Evolutionary conservation across 2,113 vertebrate species (phyloP).

Genomic region (Turdus rufiventris): DNA sequence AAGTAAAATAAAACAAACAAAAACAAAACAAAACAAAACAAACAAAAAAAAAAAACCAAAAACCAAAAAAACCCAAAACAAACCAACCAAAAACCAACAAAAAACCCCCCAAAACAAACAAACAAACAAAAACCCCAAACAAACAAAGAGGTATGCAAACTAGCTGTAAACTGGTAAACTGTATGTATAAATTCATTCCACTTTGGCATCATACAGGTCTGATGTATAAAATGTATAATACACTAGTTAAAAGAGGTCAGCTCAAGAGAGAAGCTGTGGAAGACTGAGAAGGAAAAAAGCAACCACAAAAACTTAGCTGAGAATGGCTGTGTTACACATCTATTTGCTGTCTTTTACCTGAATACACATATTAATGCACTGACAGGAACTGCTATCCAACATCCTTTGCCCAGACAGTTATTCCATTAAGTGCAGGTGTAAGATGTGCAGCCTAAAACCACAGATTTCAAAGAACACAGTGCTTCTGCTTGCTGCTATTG

Average conservation of each 20-base stretch:
- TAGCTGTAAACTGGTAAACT: neutral
- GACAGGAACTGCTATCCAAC: neutral
- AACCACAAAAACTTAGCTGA: neutral
- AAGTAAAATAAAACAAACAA: neutral
- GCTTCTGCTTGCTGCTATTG: neutral
- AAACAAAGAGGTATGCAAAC: neutral
- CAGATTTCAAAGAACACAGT: rapidly evolving
- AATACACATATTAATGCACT: rapidly evolving
- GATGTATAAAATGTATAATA: neutral
- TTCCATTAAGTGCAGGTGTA: neutral
- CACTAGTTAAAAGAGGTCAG: neutral
- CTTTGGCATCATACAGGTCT: neutral
- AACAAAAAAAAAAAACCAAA: no score
- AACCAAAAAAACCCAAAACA: neutral
- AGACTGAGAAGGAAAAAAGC: neutral
- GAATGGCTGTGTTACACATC: neutral
- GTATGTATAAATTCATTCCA: neutral
- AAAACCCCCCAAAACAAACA: neutral
- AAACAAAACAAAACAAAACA: neutral
- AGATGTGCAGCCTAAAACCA: neutral
- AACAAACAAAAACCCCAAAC: neutral
- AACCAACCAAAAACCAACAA: neutral
- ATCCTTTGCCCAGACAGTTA: neutral
- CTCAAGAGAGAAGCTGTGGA: neutral
- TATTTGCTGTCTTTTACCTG: neutral